A percentile compares a stretch with the other conserved stretches of the same genome.
Conservation (phyloP, 2,797 vertebrate genomes). For the Aeoliscus strigatus region DNA sequence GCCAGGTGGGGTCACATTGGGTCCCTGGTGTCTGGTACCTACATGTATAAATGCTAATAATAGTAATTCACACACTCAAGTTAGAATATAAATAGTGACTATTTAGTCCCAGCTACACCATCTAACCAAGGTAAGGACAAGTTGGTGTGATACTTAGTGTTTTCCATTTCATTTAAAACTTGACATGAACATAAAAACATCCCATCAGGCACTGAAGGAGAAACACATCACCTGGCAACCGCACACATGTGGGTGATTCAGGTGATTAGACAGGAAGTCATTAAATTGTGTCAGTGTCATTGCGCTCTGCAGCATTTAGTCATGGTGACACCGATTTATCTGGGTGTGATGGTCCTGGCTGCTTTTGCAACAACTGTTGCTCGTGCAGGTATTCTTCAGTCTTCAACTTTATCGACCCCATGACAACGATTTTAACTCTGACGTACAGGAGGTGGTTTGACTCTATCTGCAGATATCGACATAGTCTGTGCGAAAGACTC, state of each 20-base stretch:
- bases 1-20: too few relatives aligned
- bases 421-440: background rate
- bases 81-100: too few relatives aligned
- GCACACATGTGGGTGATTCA: conserved; percentile 50
- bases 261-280: conserved; percentile 39
- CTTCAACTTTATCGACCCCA: fast-evolving
- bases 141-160: too few relatives aligned
- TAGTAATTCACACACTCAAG: too few relatives aligned
- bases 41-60: too few relatives aligned
- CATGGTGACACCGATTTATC: conserved; percentile 35
- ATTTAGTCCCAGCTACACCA: too few relatives aligned
- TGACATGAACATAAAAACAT: background rate
- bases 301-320: background rate
- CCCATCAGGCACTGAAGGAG: background rate
- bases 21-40: too few relatives aligned
- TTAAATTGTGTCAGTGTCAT: conserved; percentile 8
- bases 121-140: too few relatives aligned
- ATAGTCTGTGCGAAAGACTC: conserved; percentile 48
- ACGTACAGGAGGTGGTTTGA: background rate
- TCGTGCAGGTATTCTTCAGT: conserved; percentile 33
- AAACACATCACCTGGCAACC: background rate
- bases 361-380: conserved; percentile 12
- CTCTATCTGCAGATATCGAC: conserved; percentile 52
- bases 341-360: conserved; percentile 24
- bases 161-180: too few relatives aligned